phyloP scores from a whole-genome alignment of 2,888 invertebrate species.

The Oscheius sp. region DNA sequence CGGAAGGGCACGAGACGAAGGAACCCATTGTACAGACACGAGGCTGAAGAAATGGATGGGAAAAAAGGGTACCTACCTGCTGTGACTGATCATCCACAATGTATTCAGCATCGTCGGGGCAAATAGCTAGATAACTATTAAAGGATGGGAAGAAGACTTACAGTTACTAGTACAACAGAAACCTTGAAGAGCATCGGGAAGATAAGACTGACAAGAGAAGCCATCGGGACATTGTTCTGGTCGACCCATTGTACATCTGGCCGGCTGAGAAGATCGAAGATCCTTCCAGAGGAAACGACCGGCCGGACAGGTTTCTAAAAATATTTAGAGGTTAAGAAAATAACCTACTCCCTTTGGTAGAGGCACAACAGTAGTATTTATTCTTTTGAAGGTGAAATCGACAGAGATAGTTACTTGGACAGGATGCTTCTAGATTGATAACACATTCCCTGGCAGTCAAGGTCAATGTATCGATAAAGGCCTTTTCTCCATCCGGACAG shows the following conservation, averaged over 20 bases:
- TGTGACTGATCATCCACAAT: slow-evolving; percentile 51
- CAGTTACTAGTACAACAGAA: slow-evolving; percentile 51
- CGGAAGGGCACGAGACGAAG: slow-evolving; percentile 54
- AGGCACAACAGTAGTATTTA: slow-evolving; percentile 65
- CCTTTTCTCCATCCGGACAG: slow-evolving; percentile 66
- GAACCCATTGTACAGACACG: slow-evolving; percentile 54
- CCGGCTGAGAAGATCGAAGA: slow-evolving; percentile 32
- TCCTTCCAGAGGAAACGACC: slow-evolving; percentile 56
- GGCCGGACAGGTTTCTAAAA: slow-evolving; percentile 42
- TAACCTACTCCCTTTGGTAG: slow-evolving; percentile 39
- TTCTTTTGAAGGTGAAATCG: slow-evolving; percentile 66
- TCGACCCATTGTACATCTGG: slow-evolving; percentile 54
- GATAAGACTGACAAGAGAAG: slow-evolving; percentile 49
- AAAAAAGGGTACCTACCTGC: slow-evolving; percentile 18
- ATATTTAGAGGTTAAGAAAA: background rate
- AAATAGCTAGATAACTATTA: slow-evolving; percentile 33
- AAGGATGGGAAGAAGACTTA: background rate
- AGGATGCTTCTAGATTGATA: slow-evolving; percentile 67
- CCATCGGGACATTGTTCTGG: slow-evolving; percentile 55
- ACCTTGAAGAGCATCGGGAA: slow-evolving; percentile 53
- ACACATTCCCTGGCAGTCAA: slow-evolving; percentile 68
- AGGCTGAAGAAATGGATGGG: slow-evolving; percentile 24
- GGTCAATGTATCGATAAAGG: slow-evolving; percentile 68
- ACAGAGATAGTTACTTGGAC: slow-evolving; percentile 68
- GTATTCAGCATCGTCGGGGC: slow-evolving; percentile 54